phyloP scores from a whole-genome alignment of 2,113 vertebrate genomes.

The Apistogramma diplotaenia region DNA sequence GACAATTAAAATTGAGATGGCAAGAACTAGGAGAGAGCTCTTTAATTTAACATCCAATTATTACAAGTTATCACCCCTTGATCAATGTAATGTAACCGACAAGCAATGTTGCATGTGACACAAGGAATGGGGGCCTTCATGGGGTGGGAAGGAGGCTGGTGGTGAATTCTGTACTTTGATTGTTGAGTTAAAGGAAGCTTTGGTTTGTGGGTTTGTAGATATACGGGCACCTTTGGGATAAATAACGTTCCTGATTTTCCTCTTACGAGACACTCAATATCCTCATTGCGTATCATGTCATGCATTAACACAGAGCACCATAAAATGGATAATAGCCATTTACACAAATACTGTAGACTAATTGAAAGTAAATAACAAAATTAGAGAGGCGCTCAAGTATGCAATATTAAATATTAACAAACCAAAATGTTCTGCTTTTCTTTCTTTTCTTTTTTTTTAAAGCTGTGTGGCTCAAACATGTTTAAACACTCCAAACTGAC shows the following conservation, averaged over 20 bases:
- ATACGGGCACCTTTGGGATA: not conserved
- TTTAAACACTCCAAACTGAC: slow-evolving; percentile 16
- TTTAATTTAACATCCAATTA: slow-evolving; percentile 99
- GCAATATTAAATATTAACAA: not conserved
- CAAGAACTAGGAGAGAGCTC: slow-evolving; percentile 96
- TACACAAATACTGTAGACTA: slow-evolving; percentile 78
- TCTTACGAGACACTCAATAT: slow-evolving; percentile 7
- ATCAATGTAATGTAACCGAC: slow-evolving; percentile 99
- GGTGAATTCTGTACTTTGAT: not conserved
- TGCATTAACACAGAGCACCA: slow-evolving; percentile 37
- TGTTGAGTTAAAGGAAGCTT: slow-evolving; percentile 4
- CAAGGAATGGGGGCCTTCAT: slow-evolving; percentile 69
- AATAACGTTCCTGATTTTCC: not conserved
- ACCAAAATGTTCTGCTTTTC: not conserved
- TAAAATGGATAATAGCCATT: slow-evolving; percentile 81
- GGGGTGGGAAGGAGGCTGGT: slow-evolving; percentile 1
- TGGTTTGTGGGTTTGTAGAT: not conserved
- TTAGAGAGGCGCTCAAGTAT: not conserved
- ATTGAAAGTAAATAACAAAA: not conserved
- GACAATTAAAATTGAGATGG: slow-evolving; percentile 99
- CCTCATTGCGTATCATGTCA: not conserved
- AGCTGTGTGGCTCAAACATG: not conserved
- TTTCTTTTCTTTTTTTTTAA: not conserved
- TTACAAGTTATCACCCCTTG: slow-evolving; percentile 99
- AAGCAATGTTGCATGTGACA: slow-evolving; percentile 98